Evolutionary conservation across 2,797 vertebrate genomes (phyloP).

Genomic region (Sarcophilus harrisii): DNA sequence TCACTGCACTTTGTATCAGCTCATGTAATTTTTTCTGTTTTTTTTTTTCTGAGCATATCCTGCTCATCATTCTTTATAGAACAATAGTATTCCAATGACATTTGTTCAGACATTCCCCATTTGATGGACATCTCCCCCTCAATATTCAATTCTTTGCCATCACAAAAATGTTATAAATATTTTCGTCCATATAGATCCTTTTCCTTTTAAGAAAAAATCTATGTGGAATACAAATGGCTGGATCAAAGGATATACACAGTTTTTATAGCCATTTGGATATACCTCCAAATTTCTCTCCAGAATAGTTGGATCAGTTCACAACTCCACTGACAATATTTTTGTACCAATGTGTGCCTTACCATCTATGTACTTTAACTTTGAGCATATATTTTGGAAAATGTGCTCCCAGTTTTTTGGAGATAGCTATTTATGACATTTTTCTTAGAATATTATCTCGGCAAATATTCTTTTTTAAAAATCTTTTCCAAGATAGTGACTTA

Average conservation of each 20-base stretch:
- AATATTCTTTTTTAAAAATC: background rate
- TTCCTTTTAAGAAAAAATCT: background rate
- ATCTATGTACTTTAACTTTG: background rate
- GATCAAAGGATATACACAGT: background rate
- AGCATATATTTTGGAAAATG: background rate
- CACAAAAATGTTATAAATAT: background rate
- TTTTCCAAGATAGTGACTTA: background rate
- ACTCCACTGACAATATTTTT: background rate
- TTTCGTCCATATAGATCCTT: background rate
- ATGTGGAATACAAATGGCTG: background rate
- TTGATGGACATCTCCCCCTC: background rate
- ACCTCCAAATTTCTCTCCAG: background rate
- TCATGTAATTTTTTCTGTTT: background rate
- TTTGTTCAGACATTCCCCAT: background rate
- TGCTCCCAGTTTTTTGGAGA: background rate
- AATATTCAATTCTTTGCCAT: background rate
- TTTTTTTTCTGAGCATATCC: background rate
- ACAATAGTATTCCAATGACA: no score
- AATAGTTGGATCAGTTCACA: background rate
- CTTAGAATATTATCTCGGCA: background rate
- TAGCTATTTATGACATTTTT: background rate
- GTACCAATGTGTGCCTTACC: background rate
- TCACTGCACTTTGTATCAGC: background rate
- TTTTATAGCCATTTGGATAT: background rate
- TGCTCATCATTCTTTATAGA: background rate